Percentiles rank a stretch among this genome's conserved stretches.
Conservation (phyloP, 2,797 vertebrate species). For the Diceros bicornis region DNA sequence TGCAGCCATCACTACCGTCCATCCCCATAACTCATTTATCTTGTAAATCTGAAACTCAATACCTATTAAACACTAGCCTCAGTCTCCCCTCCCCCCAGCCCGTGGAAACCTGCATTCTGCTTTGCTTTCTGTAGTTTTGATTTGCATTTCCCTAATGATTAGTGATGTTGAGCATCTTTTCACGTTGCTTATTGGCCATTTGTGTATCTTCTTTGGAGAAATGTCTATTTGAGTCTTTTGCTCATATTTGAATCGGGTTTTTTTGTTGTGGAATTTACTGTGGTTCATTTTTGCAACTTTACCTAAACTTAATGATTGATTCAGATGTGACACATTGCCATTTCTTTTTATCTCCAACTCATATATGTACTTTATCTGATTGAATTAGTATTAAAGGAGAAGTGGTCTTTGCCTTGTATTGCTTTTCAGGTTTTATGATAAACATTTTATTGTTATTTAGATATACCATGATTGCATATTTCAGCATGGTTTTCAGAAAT, state of each 20-base stretch:
- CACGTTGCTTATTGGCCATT: too few relatives aligned
- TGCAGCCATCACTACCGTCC: rapidly evolving
- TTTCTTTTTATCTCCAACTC: not conserved
- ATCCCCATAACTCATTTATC: not conserved
- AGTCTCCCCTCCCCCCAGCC: not conserved
- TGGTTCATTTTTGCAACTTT: not conserved
- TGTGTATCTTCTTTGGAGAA: too few relatives aligned
- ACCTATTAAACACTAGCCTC: not conserved
- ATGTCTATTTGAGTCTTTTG: not conserved
- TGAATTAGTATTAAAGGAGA: not conserved
- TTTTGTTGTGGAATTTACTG: not conserved
- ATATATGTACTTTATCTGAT: not conserved
- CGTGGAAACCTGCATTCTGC: rapidly evolving
- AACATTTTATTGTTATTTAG: not conserved
- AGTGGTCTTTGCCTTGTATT: not conserved
- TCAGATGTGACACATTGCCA: not conserved
- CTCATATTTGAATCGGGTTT: rapidly evolving
- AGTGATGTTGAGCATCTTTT: not conserved
- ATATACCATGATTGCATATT: not conserved
- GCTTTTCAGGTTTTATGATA: conserved; percentile 11
- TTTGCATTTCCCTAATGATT: not conserved
- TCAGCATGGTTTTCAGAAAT: conserved; percentile 30
- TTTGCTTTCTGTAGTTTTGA: rapidly evolving
- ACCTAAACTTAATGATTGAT: not conserved
- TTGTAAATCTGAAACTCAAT: not conserved